Evolutionary conservation across 2,888 invertebrate species (phyloP), one percentile per base, ranked within the genome.

Genomic region (Disparrhopalites patrizii): DNA sequence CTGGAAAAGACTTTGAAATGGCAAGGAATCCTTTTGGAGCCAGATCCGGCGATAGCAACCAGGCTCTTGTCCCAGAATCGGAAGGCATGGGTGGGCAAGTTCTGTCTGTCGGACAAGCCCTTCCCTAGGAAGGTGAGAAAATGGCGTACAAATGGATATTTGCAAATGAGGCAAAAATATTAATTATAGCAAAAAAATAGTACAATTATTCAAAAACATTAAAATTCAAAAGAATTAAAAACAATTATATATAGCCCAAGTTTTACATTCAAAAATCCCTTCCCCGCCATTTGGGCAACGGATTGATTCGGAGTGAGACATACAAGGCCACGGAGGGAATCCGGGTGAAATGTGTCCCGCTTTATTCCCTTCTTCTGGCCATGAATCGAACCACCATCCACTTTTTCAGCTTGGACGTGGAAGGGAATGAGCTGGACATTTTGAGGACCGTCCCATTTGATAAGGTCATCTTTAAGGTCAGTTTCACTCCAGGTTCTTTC

Each of bases 21-120:
- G 72, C 69, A 70, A 28, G 79, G 78, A 0, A 52, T 79, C 15
- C 73, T 79, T 18, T 75, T 79, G 47, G 79, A 79, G 69, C 77
- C 77, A 4, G 78, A 79, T 68, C 78, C 78, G 13, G 68, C 64
- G 23, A 77, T 77, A 62, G 78, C 76, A 65, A 66, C 69, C 5
- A 64, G 71, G 43, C 64, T 79, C 50, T 52, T 73, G 36, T 62
- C 61, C 4, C 78, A 78, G 67, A 67, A 77, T 63, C 69, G 79
- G 31, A 77, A 77, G 68, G 77, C 78, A 1, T 78, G 78, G 75
- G 69, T 74, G 4, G 76, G 77, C 31, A 76, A 77, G 67, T 77
- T 76, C n/a, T 79, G 79, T 66, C 73, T 79, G 20, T 78, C 77
- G 61, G 64, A 63, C 5, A 18, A 27, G n/a, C 65, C 71, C 8